A percentile compares a stretch with the other conserved stretches of the same genome.
phyloP scores from a whole-genome alignment of 35 echinoderm and acorn worm species.

The Diadema setosum region DNA sequence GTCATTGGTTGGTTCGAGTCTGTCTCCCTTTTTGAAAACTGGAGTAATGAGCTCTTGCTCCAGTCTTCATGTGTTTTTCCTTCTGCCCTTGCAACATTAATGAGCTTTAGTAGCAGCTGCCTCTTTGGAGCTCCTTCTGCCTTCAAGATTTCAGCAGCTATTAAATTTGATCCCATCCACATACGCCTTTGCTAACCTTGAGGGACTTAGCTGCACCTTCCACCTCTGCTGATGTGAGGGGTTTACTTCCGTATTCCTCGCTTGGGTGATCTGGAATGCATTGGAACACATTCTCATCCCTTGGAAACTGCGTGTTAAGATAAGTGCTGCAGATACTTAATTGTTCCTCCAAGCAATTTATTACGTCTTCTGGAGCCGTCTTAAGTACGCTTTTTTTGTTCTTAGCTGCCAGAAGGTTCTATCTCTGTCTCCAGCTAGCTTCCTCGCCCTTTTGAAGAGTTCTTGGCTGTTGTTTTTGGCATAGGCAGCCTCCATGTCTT shows the following conservation, averaged over 20 bases:
- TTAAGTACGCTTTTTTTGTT: background rate
- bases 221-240: background rate
- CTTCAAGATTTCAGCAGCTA: background rate
- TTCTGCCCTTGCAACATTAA: background rate
- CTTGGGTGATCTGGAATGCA: background rate
- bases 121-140: background rate
- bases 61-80: conserved; percentile 16
- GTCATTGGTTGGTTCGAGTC: background rate
- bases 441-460: background rate
- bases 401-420: background rate
- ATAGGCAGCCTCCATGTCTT: background rate
- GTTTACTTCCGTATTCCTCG: background rate
- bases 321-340: background rate
- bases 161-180: conserved; percentile 4
- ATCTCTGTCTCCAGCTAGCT: background rate
- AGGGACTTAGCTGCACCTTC: background rate
- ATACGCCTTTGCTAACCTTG: background rate
- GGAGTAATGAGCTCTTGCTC: conserved; percentile 16
- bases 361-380: background rate
- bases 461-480: conserved; percentile 6
- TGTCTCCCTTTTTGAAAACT: conserved; percentile 32
- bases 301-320: background rate
- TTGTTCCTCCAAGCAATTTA: conserved; percentile 15
- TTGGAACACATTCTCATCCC: background rate
- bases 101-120: background rate